Conservation (phyloP, 2,888 invertebrate genomes). For the Pachymerium ferrugineum region DNA sequence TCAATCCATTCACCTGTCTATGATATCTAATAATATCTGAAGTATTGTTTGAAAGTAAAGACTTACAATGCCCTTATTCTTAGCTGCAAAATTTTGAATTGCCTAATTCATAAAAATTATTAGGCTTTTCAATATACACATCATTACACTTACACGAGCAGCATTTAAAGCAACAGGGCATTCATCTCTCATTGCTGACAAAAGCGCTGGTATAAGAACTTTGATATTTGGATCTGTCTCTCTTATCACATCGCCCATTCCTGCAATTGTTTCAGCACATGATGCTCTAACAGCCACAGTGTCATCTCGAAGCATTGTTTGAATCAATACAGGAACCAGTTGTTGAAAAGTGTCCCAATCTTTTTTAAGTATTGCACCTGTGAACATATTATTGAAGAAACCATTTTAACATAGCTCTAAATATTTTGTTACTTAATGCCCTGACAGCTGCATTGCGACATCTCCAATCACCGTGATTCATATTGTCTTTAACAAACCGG, state of each 20-base stretch:
- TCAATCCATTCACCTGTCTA: neutral
- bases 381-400: neutral
- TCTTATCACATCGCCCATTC: neutral
- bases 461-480: neutral
- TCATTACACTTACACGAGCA: neutral
- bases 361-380: neutral
- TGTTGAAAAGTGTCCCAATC: neutral
- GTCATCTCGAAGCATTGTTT: neutral
- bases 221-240: neutral
- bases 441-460: neutral
- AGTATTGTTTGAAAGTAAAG: neutral
- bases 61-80: neutral
- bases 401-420: no score
- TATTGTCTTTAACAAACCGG: neutral
- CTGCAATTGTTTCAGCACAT: neutral
- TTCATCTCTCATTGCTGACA: neutral
- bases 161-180: neutral
- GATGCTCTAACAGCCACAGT: neutral
- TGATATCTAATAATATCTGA: neutral
- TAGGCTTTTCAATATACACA: neutral
- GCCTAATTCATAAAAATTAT: neutral
- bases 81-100: neutral
- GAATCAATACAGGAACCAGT: neutral
- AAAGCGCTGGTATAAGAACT: neutral
- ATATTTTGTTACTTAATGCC: neutral